These are phyloP conservation scores for Carduelis carduelis DNA, from an alignment of 2,797 vertebrate genomes.

Conservation along the genomic window DNA sequence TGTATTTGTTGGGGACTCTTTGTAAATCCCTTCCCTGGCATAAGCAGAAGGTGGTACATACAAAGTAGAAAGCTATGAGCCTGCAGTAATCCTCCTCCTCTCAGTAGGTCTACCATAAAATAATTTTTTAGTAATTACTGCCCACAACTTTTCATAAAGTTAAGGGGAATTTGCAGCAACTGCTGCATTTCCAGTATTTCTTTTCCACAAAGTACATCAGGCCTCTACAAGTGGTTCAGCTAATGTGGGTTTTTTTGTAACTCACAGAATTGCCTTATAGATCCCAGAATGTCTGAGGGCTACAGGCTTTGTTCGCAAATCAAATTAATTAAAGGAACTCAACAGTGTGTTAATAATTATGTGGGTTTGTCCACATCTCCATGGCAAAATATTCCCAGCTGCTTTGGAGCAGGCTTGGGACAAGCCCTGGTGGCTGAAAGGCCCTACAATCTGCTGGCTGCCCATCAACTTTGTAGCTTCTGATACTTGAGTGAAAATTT, in stretches of 20 bases:
- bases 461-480: fast-evolving
- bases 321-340: not conserved
- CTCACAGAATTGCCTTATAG: not conserved
- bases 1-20: not conserved
- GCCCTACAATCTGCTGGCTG: not conserved
- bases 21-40: not conserved
- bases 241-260: not conserved
- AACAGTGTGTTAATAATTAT: not conserved
- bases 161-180: not conserved
- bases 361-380: not conserved
- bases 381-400: not conserved
- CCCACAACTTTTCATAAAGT: not conserved
- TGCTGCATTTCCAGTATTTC: not conserved
- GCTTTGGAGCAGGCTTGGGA: not conserved
- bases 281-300: not conserved
- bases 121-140: not conserved
- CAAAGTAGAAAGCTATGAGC: not conserved
- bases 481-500: not conserved
- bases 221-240: not conserved
- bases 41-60: not conserved
- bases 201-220: not conserved
- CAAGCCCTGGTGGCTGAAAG: not conserved
- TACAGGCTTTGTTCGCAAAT: not conserved
- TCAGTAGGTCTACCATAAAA: not conserved
- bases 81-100: not conserved